Conservation (phyloP, 2,113 vertebrate genomes). For the Misgurnus mizolepis region DNA sequence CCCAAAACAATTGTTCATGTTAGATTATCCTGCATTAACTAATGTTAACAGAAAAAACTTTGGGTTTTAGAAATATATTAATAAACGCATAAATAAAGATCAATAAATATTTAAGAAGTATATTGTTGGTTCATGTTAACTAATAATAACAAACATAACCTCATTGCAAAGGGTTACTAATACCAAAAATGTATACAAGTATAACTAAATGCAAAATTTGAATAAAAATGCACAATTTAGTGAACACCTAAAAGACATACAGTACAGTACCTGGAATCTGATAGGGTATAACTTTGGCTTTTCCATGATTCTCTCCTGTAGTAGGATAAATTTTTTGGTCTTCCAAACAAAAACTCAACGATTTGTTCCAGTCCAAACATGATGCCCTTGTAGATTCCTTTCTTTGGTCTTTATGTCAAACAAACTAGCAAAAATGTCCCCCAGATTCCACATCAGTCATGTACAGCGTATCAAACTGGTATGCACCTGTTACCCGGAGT, state of each 20-base stretch:
- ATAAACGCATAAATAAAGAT: too few relatives aligned
- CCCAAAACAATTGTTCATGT: too few relatives aligned
- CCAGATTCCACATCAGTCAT: not conserved
- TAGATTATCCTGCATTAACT: too few relatives aligned
- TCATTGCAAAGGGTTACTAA: too few relatives aligned
- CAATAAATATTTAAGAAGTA: too few relatives aligned
- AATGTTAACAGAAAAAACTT: too few relatives aligned
- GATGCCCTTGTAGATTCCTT: not conserved
- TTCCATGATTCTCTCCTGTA: constrained; percentile 53
- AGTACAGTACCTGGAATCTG: constrained; percentile 50
- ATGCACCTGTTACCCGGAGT: not conserved
- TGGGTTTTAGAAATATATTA: too few relatives aligned
- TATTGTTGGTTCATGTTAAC: too few relatives aligned
- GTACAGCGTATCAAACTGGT: not conserved
- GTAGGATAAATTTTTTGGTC: constrained; percentile 27
- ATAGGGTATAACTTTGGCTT: constrained; percentile 54
- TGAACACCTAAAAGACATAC: not conserved
- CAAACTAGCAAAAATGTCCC: constrained; percentile 9
- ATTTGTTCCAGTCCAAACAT: constrained; percentile 48
- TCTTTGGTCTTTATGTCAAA: not conserved
- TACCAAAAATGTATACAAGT: not conserved
- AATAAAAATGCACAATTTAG: not conserved
- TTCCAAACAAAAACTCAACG: constrained; percentile 44
- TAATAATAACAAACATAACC: too few relatives aligned
- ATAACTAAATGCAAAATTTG: not conserved